Evolutionary conservation across 1,140 invertebrate species (phyloP).

Genomic region (Steinernema khuongi): DNA sequence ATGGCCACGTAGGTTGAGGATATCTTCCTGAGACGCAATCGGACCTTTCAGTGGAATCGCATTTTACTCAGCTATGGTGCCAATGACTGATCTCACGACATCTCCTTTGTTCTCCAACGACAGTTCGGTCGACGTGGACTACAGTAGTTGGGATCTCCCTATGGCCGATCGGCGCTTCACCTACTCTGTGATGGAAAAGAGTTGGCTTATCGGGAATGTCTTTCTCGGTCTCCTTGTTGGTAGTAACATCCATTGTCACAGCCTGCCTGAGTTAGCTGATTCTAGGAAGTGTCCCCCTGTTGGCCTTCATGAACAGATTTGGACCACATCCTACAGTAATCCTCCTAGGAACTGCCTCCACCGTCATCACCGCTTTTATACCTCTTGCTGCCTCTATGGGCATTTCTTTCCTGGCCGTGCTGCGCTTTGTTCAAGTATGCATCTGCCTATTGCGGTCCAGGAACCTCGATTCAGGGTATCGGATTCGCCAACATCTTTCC

Average conservation of each 20-base stretch:
- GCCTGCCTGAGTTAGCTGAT: no score
- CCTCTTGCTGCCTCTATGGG: not conserved
- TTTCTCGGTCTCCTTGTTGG: not conserved
- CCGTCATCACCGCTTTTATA: not conserved
- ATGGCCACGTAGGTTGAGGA: not conserved
- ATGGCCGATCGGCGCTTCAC: not conserved
- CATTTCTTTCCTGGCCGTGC: not conserved
- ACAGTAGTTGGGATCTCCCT: not conserved
- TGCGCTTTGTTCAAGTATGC: not conserved
- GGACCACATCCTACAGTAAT: not conserved
- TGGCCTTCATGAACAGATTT: not conserved
- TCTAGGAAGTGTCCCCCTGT: not conserved
- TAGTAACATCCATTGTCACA: no score
- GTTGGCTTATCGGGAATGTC: not conserved
- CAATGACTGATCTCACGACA: not conserved
- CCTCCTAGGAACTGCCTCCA: not conserved
- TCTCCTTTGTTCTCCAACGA: not conserved
- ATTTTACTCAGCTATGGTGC: not conserved
- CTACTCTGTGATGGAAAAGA: not conserved
- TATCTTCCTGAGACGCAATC: not conserved
- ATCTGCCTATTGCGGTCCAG: not conserved
- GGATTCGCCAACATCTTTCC: constrained; percentile 5
- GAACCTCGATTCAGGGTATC: not conserved
- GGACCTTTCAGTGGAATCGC: not conserved
- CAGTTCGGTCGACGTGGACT: not conserved